Conservation (phyloP, 2,888 invertebrate genomes). For the Conops quadrifasciatus region DNA sequence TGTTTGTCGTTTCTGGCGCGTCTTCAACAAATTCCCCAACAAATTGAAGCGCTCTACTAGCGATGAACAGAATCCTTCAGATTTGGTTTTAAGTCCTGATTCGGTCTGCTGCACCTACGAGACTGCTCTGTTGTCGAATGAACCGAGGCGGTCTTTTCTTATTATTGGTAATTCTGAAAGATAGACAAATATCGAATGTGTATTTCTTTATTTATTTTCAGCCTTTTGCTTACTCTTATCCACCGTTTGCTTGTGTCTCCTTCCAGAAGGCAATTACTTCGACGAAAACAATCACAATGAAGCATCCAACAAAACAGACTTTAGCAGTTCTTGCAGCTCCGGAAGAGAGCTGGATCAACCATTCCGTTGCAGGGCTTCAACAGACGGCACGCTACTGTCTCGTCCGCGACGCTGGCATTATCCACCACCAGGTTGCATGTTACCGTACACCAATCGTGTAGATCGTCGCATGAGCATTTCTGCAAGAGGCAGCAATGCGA, state of each 20-base stretch:
- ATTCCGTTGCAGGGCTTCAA: constrained; percentile 79
- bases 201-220: background rate
- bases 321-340: constrained; percentile 64
- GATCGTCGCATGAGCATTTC: constrained; percentile 82
- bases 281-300: constrained; percentile 71
- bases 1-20: constrained; percentile 77
- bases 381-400: constrained; percentile 73
- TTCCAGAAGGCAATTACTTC: constrained; percentile 70
- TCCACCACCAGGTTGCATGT: constrained; percentile 66
- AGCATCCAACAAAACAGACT: constrained; percentile 67
- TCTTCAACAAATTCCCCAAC: constrained; percentile 74
- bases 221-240: constrained; percentile 15
- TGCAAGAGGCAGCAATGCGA: constrained; percentile 68
- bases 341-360: constrained; percentile 65
- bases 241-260: background rate
- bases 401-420: constrained; percentile 71
- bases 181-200: background rate
- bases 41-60: constrained; percentile 71
- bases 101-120: constrained; percentile 66
- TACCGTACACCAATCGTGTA: constrained; percentile 67
- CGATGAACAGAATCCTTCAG: constrained; percentile 66
- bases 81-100: constrained; percentile 68
- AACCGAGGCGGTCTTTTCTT: constrained; percentile 60
- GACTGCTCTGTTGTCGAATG: constrained; percentile 53
- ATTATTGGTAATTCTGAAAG: constrained; percentile 51